Conservation (phyloP, 64 coral and sea anemone genomes). For the Astreopora myriophthalma region DNA sequence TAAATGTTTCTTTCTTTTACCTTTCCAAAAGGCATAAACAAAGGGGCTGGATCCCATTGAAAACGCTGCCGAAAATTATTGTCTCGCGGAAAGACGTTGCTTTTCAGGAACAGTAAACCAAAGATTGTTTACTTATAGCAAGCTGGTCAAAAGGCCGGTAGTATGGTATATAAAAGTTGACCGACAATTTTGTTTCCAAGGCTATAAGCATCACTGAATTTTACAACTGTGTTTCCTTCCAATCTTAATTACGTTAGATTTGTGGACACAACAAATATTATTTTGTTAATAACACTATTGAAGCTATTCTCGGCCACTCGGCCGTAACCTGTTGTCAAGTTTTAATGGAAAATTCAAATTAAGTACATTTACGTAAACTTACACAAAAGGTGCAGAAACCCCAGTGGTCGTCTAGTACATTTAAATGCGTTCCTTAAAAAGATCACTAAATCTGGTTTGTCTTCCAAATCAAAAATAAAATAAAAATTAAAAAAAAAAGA, state of each 20-base stretch:
- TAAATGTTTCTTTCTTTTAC: not conserved
- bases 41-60: not conserved
- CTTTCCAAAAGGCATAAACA: not conserved
- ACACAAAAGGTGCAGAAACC: not conserved
- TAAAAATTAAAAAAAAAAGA: not conserved
- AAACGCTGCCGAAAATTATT: not conserved
- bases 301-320: not conserved
- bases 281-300: not conserved
- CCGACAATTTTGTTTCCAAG: not conserved
- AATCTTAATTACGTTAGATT: not conserved
- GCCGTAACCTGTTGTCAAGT: conserved; percentile 6
- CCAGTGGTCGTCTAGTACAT: not conserved
- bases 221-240: not conserved
- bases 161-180: not conserved
- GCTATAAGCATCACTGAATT: not conserved
- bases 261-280: not conserved
- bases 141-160: not conserved
- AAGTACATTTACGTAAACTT: not conserved
- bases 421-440: not conserved
- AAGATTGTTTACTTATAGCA: not conserved
- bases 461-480: not conserved
- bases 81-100: not conserved
- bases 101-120: not conserved
- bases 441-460: not conserved
- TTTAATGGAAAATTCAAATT: conserved; percentile 57